phyloP scores from a whole-genome alignment of 2,113 vertebrate genomes.

The Nycticorax nycticorax region DNA sequence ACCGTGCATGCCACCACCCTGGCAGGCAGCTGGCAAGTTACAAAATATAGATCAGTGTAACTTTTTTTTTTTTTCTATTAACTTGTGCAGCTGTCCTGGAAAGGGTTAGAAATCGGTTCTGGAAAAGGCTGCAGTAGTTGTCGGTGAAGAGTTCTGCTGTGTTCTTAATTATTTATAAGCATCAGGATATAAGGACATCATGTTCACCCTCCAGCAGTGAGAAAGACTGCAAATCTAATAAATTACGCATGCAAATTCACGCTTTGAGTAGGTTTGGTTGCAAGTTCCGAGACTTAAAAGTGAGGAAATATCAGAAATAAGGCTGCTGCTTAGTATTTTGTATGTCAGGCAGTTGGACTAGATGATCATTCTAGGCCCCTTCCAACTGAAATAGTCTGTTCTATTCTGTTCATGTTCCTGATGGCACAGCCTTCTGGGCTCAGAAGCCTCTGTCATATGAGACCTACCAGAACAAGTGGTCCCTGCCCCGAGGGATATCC shows the following conservation, averaged over 20 bases:
- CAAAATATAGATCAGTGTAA: neutral
- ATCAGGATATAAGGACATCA: neutral
- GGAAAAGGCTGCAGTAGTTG: neutral
- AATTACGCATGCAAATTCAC: neutral
- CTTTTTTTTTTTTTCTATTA: neutral
- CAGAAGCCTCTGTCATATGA: neutral
- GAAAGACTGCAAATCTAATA: neutral
- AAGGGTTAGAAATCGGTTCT: neutral
- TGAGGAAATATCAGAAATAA: neutral
- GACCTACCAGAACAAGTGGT: neutral
- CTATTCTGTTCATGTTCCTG: neutral
- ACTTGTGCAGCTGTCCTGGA: neutral
- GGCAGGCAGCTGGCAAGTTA: neutral
- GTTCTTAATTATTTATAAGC: neutral
- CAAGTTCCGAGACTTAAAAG: neutral
- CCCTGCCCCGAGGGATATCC: neutral
- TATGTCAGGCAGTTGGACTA: neutral
- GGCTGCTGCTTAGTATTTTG: neutral
- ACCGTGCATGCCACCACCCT: fast-evolving
- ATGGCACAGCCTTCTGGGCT: neutral
- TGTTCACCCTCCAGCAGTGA: neutral
- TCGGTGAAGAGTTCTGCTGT: neutral
- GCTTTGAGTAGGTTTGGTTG: neutral
- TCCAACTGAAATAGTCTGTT: neutral
- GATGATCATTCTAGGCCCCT: neutral